Base-by-base conservation (phyloP, 2,797 vertebrate species). In the Hemibagrus guttatus region DNA sequence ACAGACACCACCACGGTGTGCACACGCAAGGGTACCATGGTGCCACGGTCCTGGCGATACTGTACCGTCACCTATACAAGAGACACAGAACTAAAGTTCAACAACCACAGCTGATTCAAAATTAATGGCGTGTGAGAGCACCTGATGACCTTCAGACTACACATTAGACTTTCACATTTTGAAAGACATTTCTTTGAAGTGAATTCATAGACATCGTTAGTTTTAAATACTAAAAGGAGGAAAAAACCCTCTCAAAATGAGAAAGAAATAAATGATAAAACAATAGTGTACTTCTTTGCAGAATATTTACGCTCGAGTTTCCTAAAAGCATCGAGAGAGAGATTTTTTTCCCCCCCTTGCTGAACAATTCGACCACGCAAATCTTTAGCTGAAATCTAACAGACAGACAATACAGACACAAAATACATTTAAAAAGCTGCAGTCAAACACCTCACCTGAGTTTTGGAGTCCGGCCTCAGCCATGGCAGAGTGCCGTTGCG, bases 1-100 rank as follows among this genome's bases (percentile, higher is more conserved):
- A 99, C 98, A 0, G 97, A 99, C 87, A 99, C 96, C 64, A 99
- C 98, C 2, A 99, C 94, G 0, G 98, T 99, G 93, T 99, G 98
- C 84, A 99, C 97, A 0, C 97, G 96, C 91, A 98, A 91, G 0
- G 98, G 97, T 87, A 97, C 93, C 92, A 98, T 97, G 0, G 97
- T 96, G 0, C 98, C 98, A 2, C 97, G 95, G 89, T 98, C 97
- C 95, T 97, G 97, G 89, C 95, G 95, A 91, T 99, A 99, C 94
- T 98, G 97, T 88, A 99, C 97, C 0, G 98, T 99, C 92, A 99
- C 98, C 98, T 99, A 91, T 0, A 46, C 69, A 4, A 72, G 52
- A 35, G 5, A 52, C 9, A 1, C 16, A 4, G 76, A 16, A 6
- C 54, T 59, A 2, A 4, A 42, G 26, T 42, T 81, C 39, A 63